These are phyloP conservation scores for Zoroaster sp. DNA, from an alignment of 53 echinoderm and acorn worm genomes.

Conservation along the genomic window DNA sequence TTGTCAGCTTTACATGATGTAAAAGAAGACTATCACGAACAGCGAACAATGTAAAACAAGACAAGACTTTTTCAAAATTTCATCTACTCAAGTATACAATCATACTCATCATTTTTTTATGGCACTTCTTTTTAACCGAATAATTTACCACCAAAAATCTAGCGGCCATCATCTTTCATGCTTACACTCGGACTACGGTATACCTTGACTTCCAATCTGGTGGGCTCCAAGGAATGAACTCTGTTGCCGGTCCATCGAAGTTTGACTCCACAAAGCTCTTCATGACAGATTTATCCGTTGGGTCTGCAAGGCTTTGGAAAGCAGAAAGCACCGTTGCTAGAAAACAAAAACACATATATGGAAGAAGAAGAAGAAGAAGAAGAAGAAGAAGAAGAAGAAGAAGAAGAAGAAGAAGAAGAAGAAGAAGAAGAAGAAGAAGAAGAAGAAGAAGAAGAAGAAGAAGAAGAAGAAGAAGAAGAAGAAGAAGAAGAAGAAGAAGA, in stretches of 20 bases:
- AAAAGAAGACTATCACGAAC: too few species aligned
- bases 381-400: neutral
- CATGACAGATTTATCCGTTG: conserved; percentile 56
- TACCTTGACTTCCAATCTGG: conserved; percentile 87
- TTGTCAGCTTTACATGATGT: too few species aligned
- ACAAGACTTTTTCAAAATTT: too few species aligned
- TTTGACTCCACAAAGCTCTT: conserved; percentile 71
- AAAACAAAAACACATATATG: too few species aligned
- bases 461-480: conserved; percentile 9
- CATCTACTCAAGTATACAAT: too few species aligned
- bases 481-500: conserved; percentile 14
- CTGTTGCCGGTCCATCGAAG: conserved; percentile 88
- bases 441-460: conserved; percentile 8
- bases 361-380: neutral
- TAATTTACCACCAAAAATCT: too few species aligned
- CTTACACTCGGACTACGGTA: too few species aligned
- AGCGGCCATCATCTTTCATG: too few species aligned
- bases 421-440: conserved; percentile 6
- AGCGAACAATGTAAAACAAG: too few species aligned
- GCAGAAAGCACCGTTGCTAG: conserved; percentile 58
- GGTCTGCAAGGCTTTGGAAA: conserved; percentile 58
- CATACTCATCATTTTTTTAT: too few species aligned
- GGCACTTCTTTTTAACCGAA: too few species aligned
- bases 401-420: neutral
- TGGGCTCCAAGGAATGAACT: conserved; percentile 77